phyloP scores from a whole-genome alignment of 1,140 invertebrate genomes.

The Heliconius melpomene region DNA sequence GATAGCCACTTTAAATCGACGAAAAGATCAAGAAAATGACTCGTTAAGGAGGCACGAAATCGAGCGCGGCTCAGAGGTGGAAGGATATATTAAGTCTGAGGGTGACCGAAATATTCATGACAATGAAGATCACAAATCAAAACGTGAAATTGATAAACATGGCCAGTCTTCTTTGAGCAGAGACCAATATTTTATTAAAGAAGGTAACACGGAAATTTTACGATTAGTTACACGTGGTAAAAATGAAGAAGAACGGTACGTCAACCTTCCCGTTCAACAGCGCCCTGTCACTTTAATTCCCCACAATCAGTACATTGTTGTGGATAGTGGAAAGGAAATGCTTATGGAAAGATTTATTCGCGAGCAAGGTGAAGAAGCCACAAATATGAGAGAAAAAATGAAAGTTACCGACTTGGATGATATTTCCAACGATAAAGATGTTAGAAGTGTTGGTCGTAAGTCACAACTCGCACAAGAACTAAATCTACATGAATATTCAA shows the following conservation, averaged over 20 bases:
- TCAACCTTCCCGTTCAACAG: slow-evolving; percentile 81
- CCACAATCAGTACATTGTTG: slow-evolving; percentile 83
- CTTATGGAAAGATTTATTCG: slow-evolving; percentile 90
- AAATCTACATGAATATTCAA: slow-evolving; percentile 64
- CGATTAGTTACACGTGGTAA: slow-evolving; percentile 88
- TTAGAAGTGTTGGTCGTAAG: slow-evolving; percentile 54
- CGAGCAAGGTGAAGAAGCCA: slow-evolving; percentile 85
- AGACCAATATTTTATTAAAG: slow-evolving; percentile 89
- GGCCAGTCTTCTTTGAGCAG: slow-evolving; percentile 75
- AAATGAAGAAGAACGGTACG: slow-evolving; percentile 83
- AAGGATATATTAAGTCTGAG: slow-evolving; percentile 77
- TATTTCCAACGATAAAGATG: slow-evolving; percentile 61
- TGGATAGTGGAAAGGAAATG: slow-evolving; percentile 89
- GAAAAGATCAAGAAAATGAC: slow-evolving; percentile 83
- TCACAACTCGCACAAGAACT: slow-evolving; percentile 53
- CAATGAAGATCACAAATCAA: slow-evolving; percentile 64
- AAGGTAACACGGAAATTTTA: slow-evolving; percentile 91
- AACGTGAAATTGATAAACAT: slow-evolving; percentile 57
- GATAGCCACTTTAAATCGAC: slow-evolving; percentile 77
- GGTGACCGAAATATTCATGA: slow-evolving; percentile 59
- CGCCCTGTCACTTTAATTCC: slow-evolving; percentile 80
- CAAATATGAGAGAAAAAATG: slow-evolving; percentile 82
- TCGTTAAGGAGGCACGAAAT: slow-evolving; percentile 88
- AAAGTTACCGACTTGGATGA: slow-evolving; percentile 76
- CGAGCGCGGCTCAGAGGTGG: slow-evolving; percentile 86